A percentile compares a stretch with the other conserved stretches of the same genome.
These are phyloP conservation scores for Scarus forsteni DNA, from an alignment of 2,797 vertebrate genomes.

Conservation along the genomic window DNA sequence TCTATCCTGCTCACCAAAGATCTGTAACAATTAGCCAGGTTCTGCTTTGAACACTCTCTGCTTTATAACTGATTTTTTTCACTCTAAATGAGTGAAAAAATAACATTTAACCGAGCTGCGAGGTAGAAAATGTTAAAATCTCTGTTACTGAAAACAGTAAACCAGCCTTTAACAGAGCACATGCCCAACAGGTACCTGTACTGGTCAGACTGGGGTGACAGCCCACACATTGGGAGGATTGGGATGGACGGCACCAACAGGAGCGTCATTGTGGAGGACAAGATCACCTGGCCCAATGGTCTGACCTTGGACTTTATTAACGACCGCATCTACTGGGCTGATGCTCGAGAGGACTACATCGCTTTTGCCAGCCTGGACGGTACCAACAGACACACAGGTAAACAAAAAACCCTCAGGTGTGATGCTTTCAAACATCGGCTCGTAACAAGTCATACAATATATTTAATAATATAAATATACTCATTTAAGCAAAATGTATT, in stretches of 20 bases:
- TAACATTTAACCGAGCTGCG: no score
- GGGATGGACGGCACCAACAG: slow-evolving; percentile 97
- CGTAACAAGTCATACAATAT: no score
- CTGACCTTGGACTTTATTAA: slow-evolving; percentile 96
- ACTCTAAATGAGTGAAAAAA: no score
- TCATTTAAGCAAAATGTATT: no score
- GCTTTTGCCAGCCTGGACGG: slow-evolving; percentile 97
- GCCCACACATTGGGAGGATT: slow-evolving; percentile 94
- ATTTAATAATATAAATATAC: no score
- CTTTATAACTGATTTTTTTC: no score
- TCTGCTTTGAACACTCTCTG: background rate
- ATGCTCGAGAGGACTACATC: slow-evolving; percentile 97
- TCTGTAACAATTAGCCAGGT: no score
- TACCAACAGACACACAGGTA: slow-evolving; percentile 92
- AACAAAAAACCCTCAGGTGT: background rate
- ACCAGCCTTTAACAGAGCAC: background rate
- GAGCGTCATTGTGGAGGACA: slow-evolving; percentile 92
- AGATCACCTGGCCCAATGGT: slow-evolving; percentile 98
- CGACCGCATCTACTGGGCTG: slow-evolving; percentile 97
- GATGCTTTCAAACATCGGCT: background rate
- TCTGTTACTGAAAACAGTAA: background rate
- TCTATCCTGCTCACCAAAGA: no score
- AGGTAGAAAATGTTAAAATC: background rate
- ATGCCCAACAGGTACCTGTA: slow-evolving; percentile 90
- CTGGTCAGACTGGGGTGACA: slow-evolving; percentile 99